Evolutionary conservation across 2,888 invertebrate genomes (phyloP), one percentile per base, ranked within the genome.

Genomic region (Carterocephalus palaemon): DNA sequence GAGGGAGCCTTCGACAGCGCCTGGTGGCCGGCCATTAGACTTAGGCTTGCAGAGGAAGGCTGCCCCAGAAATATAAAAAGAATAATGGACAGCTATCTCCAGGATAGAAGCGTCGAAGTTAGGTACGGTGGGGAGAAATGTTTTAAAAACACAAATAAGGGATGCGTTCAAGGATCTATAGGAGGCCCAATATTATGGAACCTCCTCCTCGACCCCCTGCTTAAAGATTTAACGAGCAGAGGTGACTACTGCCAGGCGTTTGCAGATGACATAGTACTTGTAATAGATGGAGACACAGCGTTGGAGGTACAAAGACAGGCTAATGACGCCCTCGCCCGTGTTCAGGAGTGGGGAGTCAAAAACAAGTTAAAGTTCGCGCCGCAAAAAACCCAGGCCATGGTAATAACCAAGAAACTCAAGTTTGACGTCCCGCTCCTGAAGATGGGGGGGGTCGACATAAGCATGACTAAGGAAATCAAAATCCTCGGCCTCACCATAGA

Each of bases 141-240:
- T n/a, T 20, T n/a, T n/a, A 46, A 26, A 3, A 37, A 15, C 8
- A 51, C 39, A 1, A 33, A 13, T 2, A 46, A 48, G n/a, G 52
- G 52, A 0, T 52, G 19, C 2, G 19, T 51, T 13, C 20, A 53
- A 7, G 42, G 50, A 1, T 36, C 51, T 2, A 23, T 52, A 10
- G 33, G 50, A 10, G 45, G 55, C 4, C 47, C 52, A 12, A 47
- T 49, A 0, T 12, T 53, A 0, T 53, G 54, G 55, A 57, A 54
- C 28, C 17, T 57, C 0, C 32, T 54, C 0, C 36, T 55, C 4
- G 52, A 55, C 22, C 47, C 51, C 3, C 43, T 50, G 0, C 20
- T 49, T 5, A 20, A 39, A 4, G 23, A 26, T 29, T 1, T 9
- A n/a, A 41, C 53, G 16, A 36, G 41, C 15, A 10, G 17, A 9